Percentiles rank a stretch among this genome's conserved stretches.
These are phyloP conservation scores for Regulus satrapa DNA, from an alignment of 2,113 vertebrate genomes.

Conservation along the genomic window DNA sequence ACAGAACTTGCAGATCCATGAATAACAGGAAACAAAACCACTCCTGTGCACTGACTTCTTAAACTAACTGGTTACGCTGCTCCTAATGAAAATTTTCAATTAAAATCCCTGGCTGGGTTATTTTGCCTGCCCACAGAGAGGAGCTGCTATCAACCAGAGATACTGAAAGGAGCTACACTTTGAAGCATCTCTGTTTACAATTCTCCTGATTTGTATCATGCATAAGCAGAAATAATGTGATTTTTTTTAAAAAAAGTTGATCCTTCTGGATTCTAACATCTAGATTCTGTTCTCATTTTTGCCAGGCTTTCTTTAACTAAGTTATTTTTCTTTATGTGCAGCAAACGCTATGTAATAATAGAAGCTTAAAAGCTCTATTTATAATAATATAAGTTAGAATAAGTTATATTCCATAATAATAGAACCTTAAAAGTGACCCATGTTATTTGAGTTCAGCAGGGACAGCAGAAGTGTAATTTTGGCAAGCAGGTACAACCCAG, in stretches of 20 bases:
- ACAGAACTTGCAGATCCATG: not conserved
- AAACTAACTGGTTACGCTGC: not conserved
- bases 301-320: not conserved
- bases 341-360: not conserved
- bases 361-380: not conserved
- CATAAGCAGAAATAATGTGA: not conserved
- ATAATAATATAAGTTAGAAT: no score
- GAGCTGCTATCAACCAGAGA: not conserved
- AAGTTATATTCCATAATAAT: no score
- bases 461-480: not conserved
- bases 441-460: not conserved
- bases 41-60: not conserved
- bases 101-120: not conserved
- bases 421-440: not conserved
- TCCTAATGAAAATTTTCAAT: not conserved
- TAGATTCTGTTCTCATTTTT: not conserved
- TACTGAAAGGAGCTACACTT: not conserved
- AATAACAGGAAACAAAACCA: not conserved
- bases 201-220: not conserved
- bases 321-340: not conserved
- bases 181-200: not conserved
- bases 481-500: not conserved
- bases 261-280: not conserved
- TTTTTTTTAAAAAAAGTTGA: not conserved
- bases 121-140: not conserved